Base-by-base conservation (phyloP, 2,797 vertebrate genomes). In the Gobio occitaniae region DNA sequence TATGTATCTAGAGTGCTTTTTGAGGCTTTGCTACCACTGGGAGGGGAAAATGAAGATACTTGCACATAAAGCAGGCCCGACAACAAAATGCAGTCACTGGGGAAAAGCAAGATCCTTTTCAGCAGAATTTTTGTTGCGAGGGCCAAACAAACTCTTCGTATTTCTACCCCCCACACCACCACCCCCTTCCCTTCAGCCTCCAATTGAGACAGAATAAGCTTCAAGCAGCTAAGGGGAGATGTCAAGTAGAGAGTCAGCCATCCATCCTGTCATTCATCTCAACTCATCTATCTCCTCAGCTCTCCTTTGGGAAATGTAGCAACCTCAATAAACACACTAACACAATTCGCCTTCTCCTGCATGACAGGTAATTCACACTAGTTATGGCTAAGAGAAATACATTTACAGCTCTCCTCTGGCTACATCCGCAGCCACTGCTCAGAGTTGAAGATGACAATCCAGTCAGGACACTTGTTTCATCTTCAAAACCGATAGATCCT, bases 281-380 rank as follows among this genome's bases (percentile, higher is more conserved):
- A 52, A 83, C 84, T 81, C 80, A 88, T 70, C 80, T 66, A 75
- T 76, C 77, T 71, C 77, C 65, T 81, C 80, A 47, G 17, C 78
- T 81, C 81, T 75, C 84, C 25, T 32, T 65, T 71, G 80, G 80
- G 84, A 86, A 77, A 88, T 81, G 77, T 63, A 75, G 78, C 77
- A 59, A 65, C 80, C 70, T 74, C 70, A 63, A 74, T 88, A 79
- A 86, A 87, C 75, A 78, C 59, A 79, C 79, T 72, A 82, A 84
- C 79, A 87, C 76, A 59, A 82, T 79, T 82, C 65, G 12, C 16
- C 48, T 81, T 71, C 77, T 56, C 63, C 66, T 38, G 70, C 38
- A 80, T 56, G 77, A 81, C 66, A 80, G 36, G 87, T 81, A 85
- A 82, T 85, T 85, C 78, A 69, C 88, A 84, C 85, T 82, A 79